These are phyloP conservation scores for Periophthalmodon schlosseri DNA, from an alignment of 2,113 vertebrate species.

Conservation along the genomic window DNA sequence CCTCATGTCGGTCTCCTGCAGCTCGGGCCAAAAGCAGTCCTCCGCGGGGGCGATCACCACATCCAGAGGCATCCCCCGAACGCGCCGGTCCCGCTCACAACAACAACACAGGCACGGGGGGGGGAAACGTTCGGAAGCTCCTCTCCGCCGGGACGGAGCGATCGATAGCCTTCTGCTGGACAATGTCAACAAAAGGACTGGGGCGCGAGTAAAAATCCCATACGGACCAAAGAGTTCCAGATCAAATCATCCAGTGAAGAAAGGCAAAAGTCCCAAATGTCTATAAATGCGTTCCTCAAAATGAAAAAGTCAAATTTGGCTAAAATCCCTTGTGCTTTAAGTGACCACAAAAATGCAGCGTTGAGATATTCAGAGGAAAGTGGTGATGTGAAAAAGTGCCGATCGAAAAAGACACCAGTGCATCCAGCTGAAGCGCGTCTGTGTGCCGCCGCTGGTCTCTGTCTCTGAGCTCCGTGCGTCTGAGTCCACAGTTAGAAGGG, in stretches of 20 bases:
- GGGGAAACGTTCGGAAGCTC: constrained; percentile 35
- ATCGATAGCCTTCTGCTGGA: constrained; percentile 18
- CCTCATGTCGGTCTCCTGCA: constrained; percentile 86
- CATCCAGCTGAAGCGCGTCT: constrained; percentile 52
- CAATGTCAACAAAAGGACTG: constrained; percentile 25
- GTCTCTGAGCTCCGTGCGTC: constrained; percentile 60
- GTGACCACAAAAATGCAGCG: constrained; percentile 52
- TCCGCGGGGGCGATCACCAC: constrained; percentile 82
- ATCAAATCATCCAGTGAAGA: constrained; percentile 11
- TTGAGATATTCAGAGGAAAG: constrained; percentile 35
- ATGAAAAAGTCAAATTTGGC: constrained; percentile 30
- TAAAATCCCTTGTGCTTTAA: constrained; percentile 34
- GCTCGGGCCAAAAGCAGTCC: constrained; percentile 85
- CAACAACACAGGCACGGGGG: constrained; percentile 15
- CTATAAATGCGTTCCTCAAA: constrained; percentile 32
- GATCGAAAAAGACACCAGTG: constrained; percentile 33
- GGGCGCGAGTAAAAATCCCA: constrained; percentile 37
- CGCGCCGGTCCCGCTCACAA: constrained; percentile 48
- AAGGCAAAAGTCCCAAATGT: constrained; percentile 45
- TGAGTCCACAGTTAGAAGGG: constrained; percentile 74
- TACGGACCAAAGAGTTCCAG: constrained; percentile 29
- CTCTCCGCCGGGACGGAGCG: constrained; percentile 34
- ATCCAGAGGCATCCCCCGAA: constrained; percentile 83
- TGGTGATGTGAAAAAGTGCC: constrained; percentile 11
- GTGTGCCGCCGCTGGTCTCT: constrained; percentile 51